phyloP scores from a whole-genome alignment of 2,113 vertebrate species.

The Thunnus maccoyii region DNA sequence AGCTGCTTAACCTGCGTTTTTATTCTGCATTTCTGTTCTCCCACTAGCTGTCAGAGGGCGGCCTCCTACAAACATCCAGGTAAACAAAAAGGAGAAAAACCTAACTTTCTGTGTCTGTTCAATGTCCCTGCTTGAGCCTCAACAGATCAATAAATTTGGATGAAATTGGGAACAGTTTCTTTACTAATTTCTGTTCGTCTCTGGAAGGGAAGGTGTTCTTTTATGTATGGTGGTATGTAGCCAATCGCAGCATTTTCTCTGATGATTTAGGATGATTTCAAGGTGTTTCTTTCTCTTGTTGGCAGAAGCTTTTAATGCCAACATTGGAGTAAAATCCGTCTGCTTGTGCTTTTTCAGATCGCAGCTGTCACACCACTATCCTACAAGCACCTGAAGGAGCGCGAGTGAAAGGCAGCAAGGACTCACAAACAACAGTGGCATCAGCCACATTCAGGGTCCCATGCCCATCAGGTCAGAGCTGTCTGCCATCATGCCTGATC shows the following conservation, averaged over 20 bases:
- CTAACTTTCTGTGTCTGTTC: conserved; percentile 19
- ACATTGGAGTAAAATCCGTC: not conserved
- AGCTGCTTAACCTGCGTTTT: conserved; percentile 77
- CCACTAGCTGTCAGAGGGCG: conserved; percentile 78
- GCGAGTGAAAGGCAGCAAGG: conserved; percentile 57
- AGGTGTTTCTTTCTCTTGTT: conserved; percentile 1
- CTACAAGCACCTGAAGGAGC: conserved; percentile 82
- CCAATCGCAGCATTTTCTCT: conserved; percentile 24
- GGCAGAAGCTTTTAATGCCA: not conserved
- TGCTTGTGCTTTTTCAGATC: conserved; percentile 66
- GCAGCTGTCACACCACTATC: conserved; percentile 80
- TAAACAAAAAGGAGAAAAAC: conserved; percentile 67
- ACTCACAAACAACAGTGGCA: conserved; percentile 19
- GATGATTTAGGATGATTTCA: conserved; percentile 39
- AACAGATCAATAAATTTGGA: conserved; percentile 37
- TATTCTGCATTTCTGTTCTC: conserved; percentile 78
- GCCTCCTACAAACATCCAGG: conserved; percentile 76
- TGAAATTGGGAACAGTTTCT: conserved; percentile 23
- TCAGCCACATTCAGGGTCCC: conserved; percentile 34
- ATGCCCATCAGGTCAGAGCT: conserved; percentile 16
- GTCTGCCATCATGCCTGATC: conserved; percentile 45
- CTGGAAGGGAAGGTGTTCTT: conserved; percentile 27
- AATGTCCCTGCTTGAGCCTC: conserved; percentile 32
- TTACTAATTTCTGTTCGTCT: conserved; percentile 47
- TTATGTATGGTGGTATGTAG: not conserved